phyloP scores from a whole-genome alignment of 2,888 invertebrate species.

The Agrotis exclamationis region DNA sequence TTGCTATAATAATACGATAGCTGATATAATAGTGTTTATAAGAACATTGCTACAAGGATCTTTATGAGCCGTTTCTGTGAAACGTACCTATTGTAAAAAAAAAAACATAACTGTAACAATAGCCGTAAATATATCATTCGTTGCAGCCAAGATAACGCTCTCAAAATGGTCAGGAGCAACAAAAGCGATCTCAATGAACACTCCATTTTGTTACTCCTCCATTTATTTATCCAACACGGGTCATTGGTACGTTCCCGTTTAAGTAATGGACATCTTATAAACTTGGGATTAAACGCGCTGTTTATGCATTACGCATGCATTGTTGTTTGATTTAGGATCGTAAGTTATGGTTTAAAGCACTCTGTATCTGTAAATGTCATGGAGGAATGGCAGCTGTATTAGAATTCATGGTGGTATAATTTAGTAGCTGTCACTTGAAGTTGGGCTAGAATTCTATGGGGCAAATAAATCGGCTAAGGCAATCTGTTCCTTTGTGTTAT shows the following conservation, averaged over 20 bases:
- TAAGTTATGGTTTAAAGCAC: constrained; percentile 25
- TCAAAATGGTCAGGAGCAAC: too few relatives aligned
- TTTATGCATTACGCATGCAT: constrained; percentile 34
- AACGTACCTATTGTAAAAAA: too few relatives aligned
- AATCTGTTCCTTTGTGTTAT: not conserved
- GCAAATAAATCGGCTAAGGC: not conserved
- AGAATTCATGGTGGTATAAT: constrained; percentile 22
- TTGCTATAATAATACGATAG: not conserved
- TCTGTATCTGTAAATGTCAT: constrained; percentile 28
- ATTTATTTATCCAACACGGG: constrained; percentile 13
- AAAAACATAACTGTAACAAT: too few relatives aligned
- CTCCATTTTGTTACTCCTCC: constrained; percentile 25
- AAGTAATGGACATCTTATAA: constrained; percentile 55
- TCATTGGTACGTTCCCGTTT: constrained; percentile 52
- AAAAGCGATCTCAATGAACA: not conserved
- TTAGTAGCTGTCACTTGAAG: constrained; percentile 11
- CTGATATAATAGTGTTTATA: not conserved
- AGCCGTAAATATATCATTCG: too few relatives aligned
- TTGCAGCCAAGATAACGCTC: not conserved
- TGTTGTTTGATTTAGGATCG: constrained; percentile 44
- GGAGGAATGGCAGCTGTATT: constrained; percentile 10
- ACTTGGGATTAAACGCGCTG: constrained; percentile 39
- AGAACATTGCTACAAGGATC: not conserved
- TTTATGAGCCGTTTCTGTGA: not conserved
- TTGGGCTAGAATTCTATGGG: not conserved